Conservation (phyloP, 2,888 invertebrate genomes). For the Scotopteryx bipunctaria region DNA sequence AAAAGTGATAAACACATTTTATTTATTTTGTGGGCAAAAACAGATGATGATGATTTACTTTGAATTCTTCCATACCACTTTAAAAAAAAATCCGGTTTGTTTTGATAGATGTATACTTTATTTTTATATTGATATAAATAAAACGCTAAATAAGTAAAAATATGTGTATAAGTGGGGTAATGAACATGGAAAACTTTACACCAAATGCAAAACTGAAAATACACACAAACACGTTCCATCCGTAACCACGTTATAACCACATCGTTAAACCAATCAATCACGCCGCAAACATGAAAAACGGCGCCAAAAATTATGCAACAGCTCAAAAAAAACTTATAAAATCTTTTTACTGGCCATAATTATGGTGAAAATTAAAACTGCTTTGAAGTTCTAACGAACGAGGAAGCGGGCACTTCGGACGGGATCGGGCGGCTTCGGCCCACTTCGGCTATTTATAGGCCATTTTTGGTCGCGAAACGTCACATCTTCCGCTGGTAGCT, state of each 20-base stretch:
- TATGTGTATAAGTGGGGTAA: too few species aligned
- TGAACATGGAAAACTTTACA: too few species aligned
- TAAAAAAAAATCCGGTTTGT: too few species aligned
- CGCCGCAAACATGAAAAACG: slow-evolving; percentile 23
- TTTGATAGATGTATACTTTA: too few species aligned
- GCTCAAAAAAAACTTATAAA: slow-evolving; percentile 46
- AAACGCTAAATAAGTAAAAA: too few species aligned
- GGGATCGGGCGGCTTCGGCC: slow-evolving; percentile 32
- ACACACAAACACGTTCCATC: slow-evolving; percentile 2
- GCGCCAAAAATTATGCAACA: slow-evolving; percentile 38
- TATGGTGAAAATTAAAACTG: slow-evolving; percentile 62
- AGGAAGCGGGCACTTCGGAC: slow-evolving; percentile 53
- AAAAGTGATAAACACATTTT: too few species aligned
- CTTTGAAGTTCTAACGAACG: slow-evolving; percentile 65
- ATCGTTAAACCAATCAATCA: slow-evolving; percentile 28
- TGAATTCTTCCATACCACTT: too few species aligned
- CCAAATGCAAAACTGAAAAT: slow-evolving; percentile 3
- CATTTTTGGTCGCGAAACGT: slow-evolving; percentile 47
- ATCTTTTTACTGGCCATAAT: slow-evolving; percentile 55
- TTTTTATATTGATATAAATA: too few species aligned
- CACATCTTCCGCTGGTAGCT: slow-evolving; percentile 48
- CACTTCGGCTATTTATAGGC: slow-evolving; percentile 27
- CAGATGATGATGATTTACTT: too few species aligned
- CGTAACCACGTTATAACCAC: slow-evolving; percentile 22
- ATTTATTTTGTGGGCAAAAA: too few species aligned